Evolutionary conservation across 2,113 vertebrate species (phyloP), one percentile per base, ranked within the genome.

Genomic region (Cynoglossus semilaevis): DNA sequence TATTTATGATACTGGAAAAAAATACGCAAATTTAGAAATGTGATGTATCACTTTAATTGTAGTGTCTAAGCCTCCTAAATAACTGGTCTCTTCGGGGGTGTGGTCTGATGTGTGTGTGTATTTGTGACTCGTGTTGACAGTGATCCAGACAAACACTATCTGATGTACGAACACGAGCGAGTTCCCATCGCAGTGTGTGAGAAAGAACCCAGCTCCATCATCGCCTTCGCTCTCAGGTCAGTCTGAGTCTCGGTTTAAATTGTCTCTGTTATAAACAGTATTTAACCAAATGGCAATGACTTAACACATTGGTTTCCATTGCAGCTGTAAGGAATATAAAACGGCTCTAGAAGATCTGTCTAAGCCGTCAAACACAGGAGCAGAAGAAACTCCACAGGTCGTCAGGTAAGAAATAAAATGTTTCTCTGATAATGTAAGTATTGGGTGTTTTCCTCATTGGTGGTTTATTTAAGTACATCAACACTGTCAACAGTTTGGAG

Each of bases 191-290:
- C 96, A 0, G 95, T 99, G 69, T 99, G 97, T 38, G 97, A 99
- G 87, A 93, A 91, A 62, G 96, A 99, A 36, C 97, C 97, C 12
- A 98, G 96, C 79, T 98, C 97, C 72, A 99, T 99, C 87, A 99
- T 99, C 38, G 95, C 96, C 63, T 99, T 99, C 70, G 96, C 96
- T 55, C 95, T 99, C 88, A 98, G 97, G 97, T 99, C 91, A 77
- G 18, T 0, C 1, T 22, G 43, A 18, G 9, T 29, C 15, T 17
- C 9, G 10, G 15, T 17, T 12, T 29, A 9, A 0, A 5, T 10
- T 46, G 7, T 14, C 11, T 22, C 43, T 43, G 15, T 43, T n/a
- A 15, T 43, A 29, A 29, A 43, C 15, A 12, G 10, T 12, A 41
- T 2, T 38, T 41, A 13, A 4, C 11, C 4, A 12, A 1, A 1